Base-by-base conservation (phyloP, 2,797 vertebrate species). In the Artibeus jamaicensis region DNA sequence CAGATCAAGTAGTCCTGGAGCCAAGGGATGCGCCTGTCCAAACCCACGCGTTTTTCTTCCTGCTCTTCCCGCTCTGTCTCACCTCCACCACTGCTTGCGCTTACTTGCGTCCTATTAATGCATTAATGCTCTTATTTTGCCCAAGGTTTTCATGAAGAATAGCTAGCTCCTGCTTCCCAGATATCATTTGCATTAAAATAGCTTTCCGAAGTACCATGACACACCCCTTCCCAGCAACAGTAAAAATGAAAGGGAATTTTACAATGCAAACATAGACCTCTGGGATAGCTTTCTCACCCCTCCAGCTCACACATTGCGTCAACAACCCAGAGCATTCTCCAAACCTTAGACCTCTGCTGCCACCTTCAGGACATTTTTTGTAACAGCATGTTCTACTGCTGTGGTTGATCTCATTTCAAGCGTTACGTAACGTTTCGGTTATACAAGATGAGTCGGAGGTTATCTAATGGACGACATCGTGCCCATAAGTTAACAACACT, bases 141-240 rank as follows among this genome's bases (percentile, higher is more conserved):
- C 86, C 48, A 46, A 44, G 71, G 89, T 83, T 84, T 87, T 68
- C 70, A 96, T 87, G 91, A 96, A 78, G 71, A 94, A 78, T 6
- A 74, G 34, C 14, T 4, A 68, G 26, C 68, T 82, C 29, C 76
- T 6, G 10, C 71, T 94, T 96, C 92, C 96, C 95, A 82, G 44
- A 89, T 74, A 78, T 70, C 37, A 79, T 82, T 92, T 94, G 93
- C 92, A 92, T 95, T 79, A 57, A 53, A 92, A 81, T 22, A 34
- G 37, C 55, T 95, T 94, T 77, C 82, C 34, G 46, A 86, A 93
- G 68, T 81, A 62, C 4, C 14, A 19, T 4, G 86, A 89, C 42
- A 77, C 73, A 48, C 10, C 46, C 37, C 70, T 96, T 97, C 97
- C 89, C 95, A 42, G 73, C 46, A 93, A 29, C 32, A 70, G 32